Evolutionary conservation across 2,888 invertebrate genomes (phyloP), one percentile per base, ranked within the genome.

Genomic region (Nowickia ferox): DNA sequence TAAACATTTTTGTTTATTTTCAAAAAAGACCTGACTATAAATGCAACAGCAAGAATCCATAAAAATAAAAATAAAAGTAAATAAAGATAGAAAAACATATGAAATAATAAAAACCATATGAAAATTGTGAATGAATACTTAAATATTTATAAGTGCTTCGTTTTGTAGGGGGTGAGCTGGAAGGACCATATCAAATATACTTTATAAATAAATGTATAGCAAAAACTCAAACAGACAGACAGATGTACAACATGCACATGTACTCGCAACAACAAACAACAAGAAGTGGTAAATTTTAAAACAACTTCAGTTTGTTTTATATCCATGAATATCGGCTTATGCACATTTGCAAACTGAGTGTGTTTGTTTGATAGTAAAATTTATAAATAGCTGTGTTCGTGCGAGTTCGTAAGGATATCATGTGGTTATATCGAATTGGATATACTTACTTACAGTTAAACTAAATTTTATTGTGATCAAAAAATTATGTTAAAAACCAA

Each of bases 381-480:
- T 2, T 30, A 3, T 30, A 30, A 30, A 30, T 30, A 30, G 30
- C 30, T 30, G 4, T 55, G 17, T 68, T 9, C n/a, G 19, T 17
- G 42, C 44, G 17, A 66, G 17, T 66, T 72, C 48, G 42, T 61
- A 81, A 77, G 77, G 57, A 81, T 81, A 85, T 77, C 72, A 77
- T 46, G 83, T 83, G 72, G 42, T 82, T 84, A 53, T 76, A 61
- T 40, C 30, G 22, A n/a, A 82, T 86, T 86, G 86, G 83, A 86
- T 86, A 86, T 83, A 83, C 72, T 86, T 86, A 86, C 76, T 83
- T 83, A 86, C 72, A 72, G 68, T 72, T 76, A 80, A 83, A 86
- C n/a, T 55, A 44, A 42, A 68, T 46, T 63, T 65, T 44, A 53
- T 57, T 65, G 15, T 40, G 19, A 30, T 65, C 48, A 22, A 77